A percentile compares a stretch with the other conserved stretches of the same genome.
Conservation (phyloP, 2,797 vertebrate species). For the Gallinago nigripennis region DNA sequence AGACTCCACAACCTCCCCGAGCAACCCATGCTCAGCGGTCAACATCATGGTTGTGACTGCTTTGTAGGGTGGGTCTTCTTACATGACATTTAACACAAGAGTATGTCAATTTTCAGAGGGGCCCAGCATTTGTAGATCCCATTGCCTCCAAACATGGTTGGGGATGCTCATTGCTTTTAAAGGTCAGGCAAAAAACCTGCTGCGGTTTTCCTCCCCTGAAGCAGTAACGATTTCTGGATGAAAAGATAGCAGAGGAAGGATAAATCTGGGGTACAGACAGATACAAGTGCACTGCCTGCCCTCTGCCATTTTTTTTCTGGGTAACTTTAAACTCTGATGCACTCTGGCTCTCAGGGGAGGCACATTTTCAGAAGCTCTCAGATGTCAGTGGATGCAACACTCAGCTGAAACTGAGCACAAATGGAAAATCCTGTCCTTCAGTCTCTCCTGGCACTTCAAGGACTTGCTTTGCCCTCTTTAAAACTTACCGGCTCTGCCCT, state of each 20-base stretch:
- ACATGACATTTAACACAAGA: background rate
- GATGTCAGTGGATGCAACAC: slow-evolving; percentile 12
- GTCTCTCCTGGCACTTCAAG: background rate
- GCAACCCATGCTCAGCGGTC: background rate
- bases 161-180: background rate
- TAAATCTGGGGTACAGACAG: background rate
- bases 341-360: background rate
- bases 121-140: background rate
- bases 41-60: background rate
- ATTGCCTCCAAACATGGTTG: rapidly evolving
- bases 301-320: slow-evolving; percentile 31
- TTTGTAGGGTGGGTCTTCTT: background rate
- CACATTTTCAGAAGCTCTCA: slow-evolving; percentile 46
- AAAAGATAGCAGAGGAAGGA: background rate
- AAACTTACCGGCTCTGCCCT: background rate
- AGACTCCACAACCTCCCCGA: background rate
- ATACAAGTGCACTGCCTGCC: background rate
- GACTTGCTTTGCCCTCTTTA: slow-evolving; percentile 6
- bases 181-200: background rate
- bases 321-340: slow-evolving; percentile 43
- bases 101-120: background rate
- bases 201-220: background rate
- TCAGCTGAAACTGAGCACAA: slow-evolving; percentile 48
- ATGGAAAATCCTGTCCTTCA: slow-evolving; percentile 24
- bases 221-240: background rate